Conservation (phyloP, 92 coral and sea anemone genomes). For the Actinernus sp. region DNA sequence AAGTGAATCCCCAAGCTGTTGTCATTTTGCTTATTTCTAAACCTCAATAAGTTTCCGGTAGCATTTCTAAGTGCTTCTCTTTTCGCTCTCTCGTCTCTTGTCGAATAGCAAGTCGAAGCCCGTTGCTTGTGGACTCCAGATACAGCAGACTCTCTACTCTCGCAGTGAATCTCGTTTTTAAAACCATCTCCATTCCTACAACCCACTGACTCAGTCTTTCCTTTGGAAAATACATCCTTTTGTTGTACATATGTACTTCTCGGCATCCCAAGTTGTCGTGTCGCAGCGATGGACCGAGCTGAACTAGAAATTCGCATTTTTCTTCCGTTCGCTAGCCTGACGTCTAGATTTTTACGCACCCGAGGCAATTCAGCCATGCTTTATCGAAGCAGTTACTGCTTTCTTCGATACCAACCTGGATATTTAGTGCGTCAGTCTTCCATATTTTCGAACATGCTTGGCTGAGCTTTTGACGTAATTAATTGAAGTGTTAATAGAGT, state of each 20-base stretch:
- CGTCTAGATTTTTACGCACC: no score
- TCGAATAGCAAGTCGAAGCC: not conserved
- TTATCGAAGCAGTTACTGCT: no score
- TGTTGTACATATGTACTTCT: conserved; percentile 1
- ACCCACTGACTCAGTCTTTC: not conserved
- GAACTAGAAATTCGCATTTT: no score
- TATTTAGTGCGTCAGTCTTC: no score
- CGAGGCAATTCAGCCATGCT: no score
- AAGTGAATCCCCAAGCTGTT: not conserved
- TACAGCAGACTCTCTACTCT: no score
- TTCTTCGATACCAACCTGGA: no score
- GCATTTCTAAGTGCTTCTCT: no score
- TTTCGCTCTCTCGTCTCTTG: not conserved
- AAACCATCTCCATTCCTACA: not conserved
- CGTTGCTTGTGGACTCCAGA: not conserved
- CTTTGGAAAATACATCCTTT: not conserved
- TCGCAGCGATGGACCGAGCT: not conserved
- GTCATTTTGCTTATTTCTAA: not conserved
- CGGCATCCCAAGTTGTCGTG: conserved; percentile 42
- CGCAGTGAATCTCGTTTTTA: not conserved
- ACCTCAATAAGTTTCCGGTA: conserved; percentile 15
- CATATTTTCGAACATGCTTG: no score
- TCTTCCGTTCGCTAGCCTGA: no score
- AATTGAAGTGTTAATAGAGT: no score
- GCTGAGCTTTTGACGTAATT: no score